Base-by-base conservation (phyloP, 2,888 invertebrate genomes). In the Troides helena region DNA sequence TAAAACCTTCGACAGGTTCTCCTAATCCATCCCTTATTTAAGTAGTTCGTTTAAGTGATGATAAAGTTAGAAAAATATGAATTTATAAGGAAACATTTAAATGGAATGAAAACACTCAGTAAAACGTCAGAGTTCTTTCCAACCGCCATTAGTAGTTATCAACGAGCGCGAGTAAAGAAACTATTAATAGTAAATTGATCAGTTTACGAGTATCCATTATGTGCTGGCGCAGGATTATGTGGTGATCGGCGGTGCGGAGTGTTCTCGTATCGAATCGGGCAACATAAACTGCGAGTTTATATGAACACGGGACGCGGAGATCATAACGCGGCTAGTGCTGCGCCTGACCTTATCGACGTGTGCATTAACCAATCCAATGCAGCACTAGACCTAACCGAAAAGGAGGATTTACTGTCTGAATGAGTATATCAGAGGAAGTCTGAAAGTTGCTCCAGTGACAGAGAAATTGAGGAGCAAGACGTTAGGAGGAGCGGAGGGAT, bases 261-360 rank as follows among this genome's bases (percentile, higher is more conserved):
- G 63, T 60, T 63, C 70, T 66, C 64, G 67, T 60, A 63, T 70
- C 67, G 63, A 53, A 67, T 70, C 60, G 60, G 43, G 64, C 21
- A 66, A 70, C 66, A 70, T 70, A 70, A 70, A 70, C 62, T 67
- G 67, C 67, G n/a, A 60, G 59, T 67, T 63, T 70, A 64, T 70
- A 67, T 67, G 70, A 64, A 67, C 66, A 53, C 56, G 18, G 23
- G 30, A 21, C 50, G 53, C 53, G 21, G 30, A 70, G 59, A 67
- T 60, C 67, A 70, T 70, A 70, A 60, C 60, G 50, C 39, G 53
- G 56, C 67, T 70, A 70, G 70, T 70, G 70, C 63, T 70, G 69
- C n/a, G 23, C 57, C 56, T 5, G 43, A 17, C 1, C 23, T 14
- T 57, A 53, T 62, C 62, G 30, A 59, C 14, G 17, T 53, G 2